These are phyloP conservation scores for Sisor rabdophorus DNA, from an alignment of 2,113 vertebrate genomes.

Conservation along the genomic window DNA sequence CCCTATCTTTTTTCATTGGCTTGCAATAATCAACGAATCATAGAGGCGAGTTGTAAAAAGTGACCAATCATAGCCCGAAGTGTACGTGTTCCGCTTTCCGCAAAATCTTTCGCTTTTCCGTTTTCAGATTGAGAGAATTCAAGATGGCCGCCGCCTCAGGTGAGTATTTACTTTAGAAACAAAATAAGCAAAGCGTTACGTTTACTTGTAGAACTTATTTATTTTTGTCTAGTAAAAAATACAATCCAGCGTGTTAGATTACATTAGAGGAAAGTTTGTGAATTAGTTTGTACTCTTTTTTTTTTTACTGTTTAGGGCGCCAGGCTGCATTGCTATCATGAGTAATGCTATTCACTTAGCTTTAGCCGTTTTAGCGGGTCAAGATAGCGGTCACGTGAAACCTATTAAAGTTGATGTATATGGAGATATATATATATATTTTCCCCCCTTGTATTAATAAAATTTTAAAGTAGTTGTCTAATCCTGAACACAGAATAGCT, in stretches of 20 bases:
- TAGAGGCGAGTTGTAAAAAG: background rate
- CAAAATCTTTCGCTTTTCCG: conserved; percentile 70
- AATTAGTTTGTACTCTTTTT: background rate
- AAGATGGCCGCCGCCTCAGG: conserved; percentile 77
- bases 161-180: conserved; percentile 62
- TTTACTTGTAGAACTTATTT: background rate
- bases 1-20: background rate
- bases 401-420: background rate
- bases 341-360: conserved; percentile 38
- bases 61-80: conserved; percentile 51
- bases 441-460: background rate
- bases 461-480: background rate
- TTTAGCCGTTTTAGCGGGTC: conserved; percentile 42
- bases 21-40: background rate
- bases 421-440: background rate
- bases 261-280: background rate
- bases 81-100: conserved; percentile 65
- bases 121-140: conserved; percentile 71
- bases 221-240: too few species aligned
- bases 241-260: background rate
- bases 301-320: background rate
- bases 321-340: conserved; percentile 32
- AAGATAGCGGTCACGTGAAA: background rate
- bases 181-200: conserved; percentile 29
- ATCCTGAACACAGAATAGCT: background rate